Evolutionary conservation across 2,888 invertebrate species (phyloP).

Genomic region (Tuta absoluta): DNA sequence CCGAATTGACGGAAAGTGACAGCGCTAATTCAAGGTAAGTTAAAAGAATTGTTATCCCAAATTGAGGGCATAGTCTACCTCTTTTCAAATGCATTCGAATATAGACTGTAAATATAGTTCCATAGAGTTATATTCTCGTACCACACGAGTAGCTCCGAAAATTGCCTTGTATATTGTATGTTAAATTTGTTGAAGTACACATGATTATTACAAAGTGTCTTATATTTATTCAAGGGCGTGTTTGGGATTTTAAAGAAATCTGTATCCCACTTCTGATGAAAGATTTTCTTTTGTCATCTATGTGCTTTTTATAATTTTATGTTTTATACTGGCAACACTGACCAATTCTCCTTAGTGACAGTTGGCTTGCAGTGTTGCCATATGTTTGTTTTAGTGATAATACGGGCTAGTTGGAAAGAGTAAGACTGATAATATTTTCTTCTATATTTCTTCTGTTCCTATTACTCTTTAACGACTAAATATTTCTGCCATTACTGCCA

Average conservation of each 20-base stretch:
- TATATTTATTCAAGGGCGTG: conserved; percentile 15
- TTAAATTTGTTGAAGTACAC: conserved; percentile 31
- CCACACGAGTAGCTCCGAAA: conserved; percentile 24
- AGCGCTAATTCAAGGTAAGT: no score
- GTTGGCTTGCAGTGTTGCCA: background rate
- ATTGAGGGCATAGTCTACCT: no score
- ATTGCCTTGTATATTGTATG: conserved; percentile 29
- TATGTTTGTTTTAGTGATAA: background rate
- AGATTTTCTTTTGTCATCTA: conserved; percentile 17
- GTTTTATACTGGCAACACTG: background rate
- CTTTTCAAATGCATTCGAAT: background rate
- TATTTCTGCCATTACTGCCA: conserved; percentile 1
- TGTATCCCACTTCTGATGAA: conserved; percentile 1
- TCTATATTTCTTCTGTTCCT: conserved; percentile 1
- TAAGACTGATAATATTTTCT: conserved; percentile 1
- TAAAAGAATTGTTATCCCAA: no score
- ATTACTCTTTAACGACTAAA: background rate
- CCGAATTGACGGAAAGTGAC: no score
- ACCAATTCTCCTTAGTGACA: background rate
- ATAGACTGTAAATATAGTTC: conserved; percentile 23
- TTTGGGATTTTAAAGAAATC: background rate
- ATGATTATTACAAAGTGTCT: conserved; percentile 31
- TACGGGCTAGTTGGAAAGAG: background rate
- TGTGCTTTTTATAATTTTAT: background rate
- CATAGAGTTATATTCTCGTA: conserved; percentile 18